phyloP scores from a whole-genome alignment of 2,797 vertebrate species.

The Acanthiza pusilla region DNA sequence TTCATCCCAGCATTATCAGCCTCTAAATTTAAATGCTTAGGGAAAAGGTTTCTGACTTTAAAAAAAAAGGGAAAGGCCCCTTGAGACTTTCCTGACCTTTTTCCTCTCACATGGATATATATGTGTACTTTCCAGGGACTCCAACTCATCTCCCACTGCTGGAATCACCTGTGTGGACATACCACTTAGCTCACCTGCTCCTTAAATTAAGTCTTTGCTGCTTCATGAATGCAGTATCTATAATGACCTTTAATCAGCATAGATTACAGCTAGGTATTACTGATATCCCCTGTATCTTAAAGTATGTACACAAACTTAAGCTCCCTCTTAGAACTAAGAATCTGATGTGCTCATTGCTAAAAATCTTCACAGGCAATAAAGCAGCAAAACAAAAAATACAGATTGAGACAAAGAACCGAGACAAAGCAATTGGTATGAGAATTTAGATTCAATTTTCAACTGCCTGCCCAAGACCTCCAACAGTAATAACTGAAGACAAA shows the following conservation, averaged over 20 bases:
- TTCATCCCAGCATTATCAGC: not conserved
- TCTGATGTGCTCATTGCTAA: not conserved
- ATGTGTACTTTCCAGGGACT: not conserved
- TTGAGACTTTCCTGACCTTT: not conserved
- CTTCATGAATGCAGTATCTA: not conserved
- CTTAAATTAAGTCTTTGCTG: not conserved
- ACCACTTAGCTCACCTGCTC: not conserved
- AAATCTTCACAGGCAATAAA: not conserved
- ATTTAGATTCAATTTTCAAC: not conserved
- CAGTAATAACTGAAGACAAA: not conserved
- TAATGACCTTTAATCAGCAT: not conserved
- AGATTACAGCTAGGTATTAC: not conserved
- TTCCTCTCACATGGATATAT: not conserved
- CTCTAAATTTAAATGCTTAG: not conserved
- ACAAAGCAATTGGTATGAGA: not conserved
- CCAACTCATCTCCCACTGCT: not conserved
- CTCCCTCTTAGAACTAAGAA: not conserved
- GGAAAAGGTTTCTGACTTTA: not conserved
- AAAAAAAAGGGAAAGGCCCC: not conserved
- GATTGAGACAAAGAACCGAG: not conserved
- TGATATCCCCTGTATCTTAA: not conserved
- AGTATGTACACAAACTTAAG: not conserved
- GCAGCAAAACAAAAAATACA: not conserved
- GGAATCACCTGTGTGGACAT: not conserved
- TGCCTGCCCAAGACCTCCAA: not conserved